A percentile compares a stretch with the other conserved stretches of the same genome.
These are phyloP conservation scores for Sinhomidia bicolor DNA, from an alignment of 2,888 invertebrate species.

Conservation along the genomic window DNA sequence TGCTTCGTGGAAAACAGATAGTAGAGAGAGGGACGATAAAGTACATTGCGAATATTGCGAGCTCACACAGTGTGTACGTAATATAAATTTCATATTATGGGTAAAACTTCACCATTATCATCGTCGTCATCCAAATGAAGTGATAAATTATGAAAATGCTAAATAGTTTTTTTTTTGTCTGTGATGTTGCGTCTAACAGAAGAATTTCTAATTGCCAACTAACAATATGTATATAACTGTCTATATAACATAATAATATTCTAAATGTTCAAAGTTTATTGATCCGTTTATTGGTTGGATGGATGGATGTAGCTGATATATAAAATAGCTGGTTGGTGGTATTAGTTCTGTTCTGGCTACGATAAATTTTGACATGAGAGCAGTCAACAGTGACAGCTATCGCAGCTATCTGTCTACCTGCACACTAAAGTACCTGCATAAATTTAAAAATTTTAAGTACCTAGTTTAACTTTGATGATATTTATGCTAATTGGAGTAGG, in stretches of 20 bases:
- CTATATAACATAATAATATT: no score
- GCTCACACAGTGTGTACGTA: background rate
- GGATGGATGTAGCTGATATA: no score
- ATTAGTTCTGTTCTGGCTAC: no score
- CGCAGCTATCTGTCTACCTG: background rate
- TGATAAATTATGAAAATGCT: conserved; percentile 12
- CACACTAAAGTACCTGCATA: background rate
- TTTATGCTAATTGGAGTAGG: conserved; percentile 50
- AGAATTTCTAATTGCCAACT: no score
- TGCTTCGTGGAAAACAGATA: background rate
- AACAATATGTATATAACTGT: no score
- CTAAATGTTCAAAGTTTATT: no score
- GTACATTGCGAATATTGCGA: background rate
- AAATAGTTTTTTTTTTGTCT: conserved; percentile 15
- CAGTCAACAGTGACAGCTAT: background rate
- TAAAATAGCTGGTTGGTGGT: no score
- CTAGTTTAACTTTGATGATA: conserved; percentile 30
- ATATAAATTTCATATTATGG: background rate
- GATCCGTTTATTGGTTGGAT: no score
- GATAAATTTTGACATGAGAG: no score
- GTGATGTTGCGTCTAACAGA: background rate
- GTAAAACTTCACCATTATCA: background rate
- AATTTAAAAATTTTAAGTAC: background rate
- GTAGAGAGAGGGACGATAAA: conserved; percentile 20
- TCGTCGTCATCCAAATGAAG: background rate